phyloP scores from a whole-genome alignment of 2,888 invertebrate genomes.

The Eurytoma adleriae region DNA sequence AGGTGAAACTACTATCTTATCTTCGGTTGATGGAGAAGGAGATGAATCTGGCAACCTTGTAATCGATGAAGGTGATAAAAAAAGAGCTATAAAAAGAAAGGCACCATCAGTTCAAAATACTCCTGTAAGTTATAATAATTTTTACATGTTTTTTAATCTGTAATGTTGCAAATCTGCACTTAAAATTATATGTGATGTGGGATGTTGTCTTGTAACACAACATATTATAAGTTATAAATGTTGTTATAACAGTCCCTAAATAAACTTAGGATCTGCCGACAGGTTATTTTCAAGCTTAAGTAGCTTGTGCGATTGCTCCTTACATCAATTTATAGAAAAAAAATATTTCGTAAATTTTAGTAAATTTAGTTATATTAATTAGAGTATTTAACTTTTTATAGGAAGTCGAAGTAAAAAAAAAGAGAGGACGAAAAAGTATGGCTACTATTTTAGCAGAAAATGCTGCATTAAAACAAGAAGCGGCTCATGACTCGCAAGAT shows the following conservation, averaged over 20 bases:
- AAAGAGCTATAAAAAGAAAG: slow-evolving; percentile 71
- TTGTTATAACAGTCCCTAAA: slow-evolving; percentile 67
- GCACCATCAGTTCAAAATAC: slow-evolving; percentile 60
- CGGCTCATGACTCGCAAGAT: slow-evolving; percentile 73
- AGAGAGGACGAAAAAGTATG: slow-evolving; percentile 66
- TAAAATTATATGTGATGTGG: too few relatives aligned
- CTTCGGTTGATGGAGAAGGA: slow-evolving; percentile 64
- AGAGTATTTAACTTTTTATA: slow-evolving; percentile 44
- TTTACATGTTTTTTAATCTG: too few relatives aligned
- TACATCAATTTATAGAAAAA: slow-evolving; percentile 66
- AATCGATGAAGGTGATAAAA: slow-evolving; percentile 73
- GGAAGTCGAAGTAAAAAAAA: slow-evolving; percentile 67
- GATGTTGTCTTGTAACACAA: not conserved
- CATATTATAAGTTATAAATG: slow-evolving; percentile 44
- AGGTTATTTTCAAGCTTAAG: slow-evolving; percentile 74
- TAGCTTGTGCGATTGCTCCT: slow-evolving; percentile 78
- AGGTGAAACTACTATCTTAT: slow-evolving; percentile 58
- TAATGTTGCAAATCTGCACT: too few relatives aligned
- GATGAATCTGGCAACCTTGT: slow-evolving; percentile 72
- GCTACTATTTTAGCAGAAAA: slow-evolving; percentile 62
- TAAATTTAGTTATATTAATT: slow-evolving; percentile 22
- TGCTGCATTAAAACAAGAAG: slow-evolving; percentile 64
- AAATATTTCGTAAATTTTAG: slow-evolving; percentile 5
- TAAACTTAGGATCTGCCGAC: slow-evolving; percentile 76
- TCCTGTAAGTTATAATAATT: slow-evolving; percentile 63